These are phyloP conservation scores for Drosophila sulfurigaster DNA, from an alignment of 1,140 invertebrate species.

Conservation along the genomic window DNA sequence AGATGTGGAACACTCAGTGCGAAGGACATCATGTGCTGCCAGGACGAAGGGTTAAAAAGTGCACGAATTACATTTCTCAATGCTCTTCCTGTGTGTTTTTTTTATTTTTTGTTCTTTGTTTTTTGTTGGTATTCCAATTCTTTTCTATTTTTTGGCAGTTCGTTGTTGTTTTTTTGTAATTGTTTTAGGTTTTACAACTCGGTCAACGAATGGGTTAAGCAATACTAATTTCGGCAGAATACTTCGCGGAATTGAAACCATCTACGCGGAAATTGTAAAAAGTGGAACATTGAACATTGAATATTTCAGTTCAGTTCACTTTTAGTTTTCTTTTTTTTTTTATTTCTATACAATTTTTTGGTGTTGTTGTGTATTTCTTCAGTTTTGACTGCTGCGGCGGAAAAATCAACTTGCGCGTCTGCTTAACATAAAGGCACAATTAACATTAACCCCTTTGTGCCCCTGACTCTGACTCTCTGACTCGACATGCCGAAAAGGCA, in stretches of 20 bases:
- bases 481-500: conserved; percentile 28
- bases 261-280: conserved; percentile 68
- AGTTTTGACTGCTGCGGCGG: conserved; percentile 47
- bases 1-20: conserved; percentile 64
- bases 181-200: conserved; percentile 41
- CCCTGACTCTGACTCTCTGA: not conserved
- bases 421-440: conserved; percentile 78
- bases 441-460: conserved; percentile 79
- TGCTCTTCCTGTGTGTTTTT: conserved; percentile 33
- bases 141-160: conserved; percentile 30
- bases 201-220: conserved; percentile 43
- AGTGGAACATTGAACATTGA: conserved; percentile 21
- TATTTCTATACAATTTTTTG: no score
- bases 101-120: conserved; percentile 26
- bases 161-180: conserved; percentile 18
- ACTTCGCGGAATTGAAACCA: conserved; percentile 7
- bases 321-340: not conserved
- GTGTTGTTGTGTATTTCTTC: no score
- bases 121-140: conserved; percentile 40
- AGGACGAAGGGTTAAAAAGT: conserved; percentile 72
- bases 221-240: conserved; percentile 37
- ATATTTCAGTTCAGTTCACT: conserved; percentile 6
- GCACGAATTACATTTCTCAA: conserved; percentile 58
- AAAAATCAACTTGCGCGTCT: conserved; percentile 49
- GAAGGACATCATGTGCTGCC: conserved; percentile 36